Base-by-base conservation (phyloP, 2,797 vertebrate species). In the Calcarius lapponicus region DNA sequence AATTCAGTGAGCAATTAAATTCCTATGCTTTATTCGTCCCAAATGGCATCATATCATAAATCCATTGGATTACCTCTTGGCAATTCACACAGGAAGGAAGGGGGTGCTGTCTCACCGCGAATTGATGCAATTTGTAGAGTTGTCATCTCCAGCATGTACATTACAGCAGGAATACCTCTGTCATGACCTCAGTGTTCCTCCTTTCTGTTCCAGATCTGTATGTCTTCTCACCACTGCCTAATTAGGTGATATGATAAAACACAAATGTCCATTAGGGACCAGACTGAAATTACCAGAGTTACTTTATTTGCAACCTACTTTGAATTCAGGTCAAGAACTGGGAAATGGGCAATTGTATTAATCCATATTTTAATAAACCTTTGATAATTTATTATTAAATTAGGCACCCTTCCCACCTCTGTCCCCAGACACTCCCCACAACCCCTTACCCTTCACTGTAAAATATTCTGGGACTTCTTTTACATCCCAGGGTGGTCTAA, bases 251-350 rank as follows among this genome's bases (percentile, higher is more conserved):
- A 72, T 2, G 70, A 70, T 89, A 78, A 90, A 90, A 60, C n/a
- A 81, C 29, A 54, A 65, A 64, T 92, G 36, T 74, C 40, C 50
- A 38, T 85, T 94, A 95, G 82, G 75, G 80, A 95, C 66, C n/a
- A 88, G 53, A 16, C 32, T 81, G 75, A 92, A 95, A 94, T 95
- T 86, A 86, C 28, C 28, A 38, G 34, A 47, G 18, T 38, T 93
- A 53, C n/a, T 93, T 93, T 75, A 58, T 88, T 93, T 92, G 70
- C 51, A 88, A 58, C 50, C 83, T 89, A 85, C 61, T 95, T 95
- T 91, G 67, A 80, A 95, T 93, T 38, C 82, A 84, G 50, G 50
- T 86, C 1, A 13, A 74, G 72, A 95, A 82, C 4, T 73, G 17
- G 19, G 61, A 89, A 93, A 38, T 28, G 10, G 12, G 36, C 36